These are phyloP conservation scores for Cyaniris semiargus DNA, from an alignment of 2,888 invertebrate genomes.

Conservation along the genomic window DNA sequence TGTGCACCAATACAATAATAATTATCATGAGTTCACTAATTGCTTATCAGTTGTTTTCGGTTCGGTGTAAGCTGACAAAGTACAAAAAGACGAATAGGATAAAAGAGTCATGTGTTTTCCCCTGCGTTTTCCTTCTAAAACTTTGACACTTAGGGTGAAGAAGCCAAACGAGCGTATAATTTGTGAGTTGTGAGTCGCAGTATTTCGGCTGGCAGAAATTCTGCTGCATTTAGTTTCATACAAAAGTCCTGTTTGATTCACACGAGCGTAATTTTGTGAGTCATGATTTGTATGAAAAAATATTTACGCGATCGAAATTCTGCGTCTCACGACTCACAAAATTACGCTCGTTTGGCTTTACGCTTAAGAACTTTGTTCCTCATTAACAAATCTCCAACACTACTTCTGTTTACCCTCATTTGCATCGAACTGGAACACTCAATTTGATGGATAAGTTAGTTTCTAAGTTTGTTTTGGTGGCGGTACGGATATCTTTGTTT, in stretches of 20 bases:
- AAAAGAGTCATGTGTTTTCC: background rate
- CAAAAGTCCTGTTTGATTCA: too few relatives aligned
- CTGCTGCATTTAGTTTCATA: too few relatives aligned
- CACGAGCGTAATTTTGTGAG: too few relatives aligned
- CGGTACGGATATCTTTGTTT: slow-evolving; percentile 6
- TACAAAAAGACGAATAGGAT: background rate
- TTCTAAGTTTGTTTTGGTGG: background rate
- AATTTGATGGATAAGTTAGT: slow-evolving; percentile 9
- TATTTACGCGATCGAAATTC: too few relatives aligned
- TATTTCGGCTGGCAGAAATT: too few relatives aligned
- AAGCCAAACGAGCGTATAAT: too few relatives aligned
- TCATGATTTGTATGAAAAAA: too few relatives aligned
- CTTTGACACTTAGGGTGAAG: background rate
- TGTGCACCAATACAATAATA: background rate
- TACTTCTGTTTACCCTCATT: background rate
- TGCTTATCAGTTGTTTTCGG: background rate
- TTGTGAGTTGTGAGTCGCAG: too few relatives aligned
- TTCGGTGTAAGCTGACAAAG: background rate
- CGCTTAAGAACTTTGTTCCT: background rate
- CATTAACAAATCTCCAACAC: background rate
- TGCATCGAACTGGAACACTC: background rate
- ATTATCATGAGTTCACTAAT: background rate
- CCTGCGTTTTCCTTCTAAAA: background rate
- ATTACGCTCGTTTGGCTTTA: too few relatives aligned
- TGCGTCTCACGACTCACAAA: too few relatives aligned